Evolutionary conservation across 1,140 invertebrate species (phyloP).

Genomic region (Zaprionus lachaisei): DNA sequence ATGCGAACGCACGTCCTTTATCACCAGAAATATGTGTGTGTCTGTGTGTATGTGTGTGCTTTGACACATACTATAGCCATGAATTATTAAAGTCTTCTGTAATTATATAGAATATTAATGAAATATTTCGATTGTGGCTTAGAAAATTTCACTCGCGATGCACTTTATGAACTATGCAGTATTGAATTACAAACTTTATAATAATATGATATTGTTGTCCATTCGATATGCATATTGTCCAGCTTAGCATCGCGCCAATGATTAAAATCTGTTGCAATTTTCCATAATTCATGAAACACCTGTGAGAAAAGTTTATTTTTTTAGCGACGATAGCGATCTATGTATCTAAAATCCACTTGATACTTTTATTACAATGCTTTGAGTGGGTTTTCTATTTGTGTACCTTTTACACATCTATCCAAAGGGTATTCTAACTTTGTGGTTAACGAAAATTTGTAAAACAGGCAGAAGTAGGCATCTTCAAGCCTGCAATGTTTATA

Average conservation of each 20-base stretch:
- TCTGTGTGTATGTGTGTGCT: slow-evolving; percentile 6
- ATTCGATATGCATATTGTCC: slow-evolving; percentile 5
- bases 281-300: slow-evolving; percentile 6
- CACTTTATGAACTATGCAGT: background rate
- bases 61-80: slow-evolving; percentile 48
- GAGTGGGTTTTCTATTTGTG: background rate
- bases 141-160: background rate
- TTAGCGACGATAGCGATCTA: background rate
- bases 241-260: background rate
- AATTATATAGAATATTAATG: slow-evolving; percentile 17
- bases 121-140: background rate
- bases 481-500: background rate
- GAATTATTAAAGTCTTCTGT: slow-evolving; percentile 65
- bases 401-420: background rate
- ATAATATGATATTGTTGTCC: background rate
- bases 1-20: slow-evolving; percentile 62
- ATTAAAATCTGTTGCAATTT: slow-evolving; percentile 15
- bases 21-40: slow-evolving; percentile 46
- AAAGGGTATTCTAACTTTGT: background rate
- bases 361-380: background rate
- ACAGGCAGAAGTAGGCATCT: no score
- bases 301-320: background rate
- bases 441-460: background rate
- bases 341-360: slow-evolving; percentile 1
- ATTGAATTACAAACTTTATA: background rate